These are phyloP conservation scores for Stenotaenia linearis DNA, from an alignment of 2,888 invertebrate genomes.

Conservation along the genomic window DNA sequence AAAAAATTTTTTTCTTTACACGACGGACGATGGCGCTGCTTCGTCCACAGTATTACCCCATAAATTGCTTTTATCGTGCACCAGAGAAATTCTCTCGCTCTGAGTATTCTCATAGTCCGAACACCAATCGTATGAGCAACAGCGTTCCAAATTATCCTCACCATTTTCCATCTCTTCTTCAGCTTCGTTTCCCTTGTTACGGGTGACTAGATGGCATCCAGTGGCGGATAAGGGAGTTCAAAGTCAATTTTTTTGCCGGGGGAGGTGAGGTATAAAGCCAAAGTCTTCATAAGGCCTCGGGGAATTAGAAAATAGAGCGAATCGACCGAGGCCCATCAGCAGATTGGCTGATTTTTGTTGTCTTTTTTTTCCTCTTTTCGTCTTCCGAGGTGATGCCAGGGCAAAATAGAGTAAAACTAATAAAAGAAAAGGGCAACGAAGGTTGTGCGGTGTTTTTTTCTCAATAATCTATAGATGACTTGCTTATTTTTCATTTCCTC, in stretches of 20 bases:
- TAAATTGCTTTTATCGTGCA: constrained; percentile 14
- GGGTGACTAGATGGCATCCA: constrained; percentile 20
- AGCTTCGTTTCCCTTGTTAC: not conserved
- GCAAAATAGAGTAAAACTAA: not conserved
- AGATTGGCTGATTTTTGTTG: not conserved
- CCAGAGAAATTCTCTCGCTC: constrained; percentile 19
- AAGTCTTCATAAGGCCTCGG: not conserved
- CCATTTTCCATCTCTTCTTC: constrained; percentile 16
- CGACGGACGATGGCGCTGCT: constrained; percentile 10
- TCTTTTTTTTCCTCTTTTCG: not conserved
- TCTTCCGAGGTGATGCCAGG: no score
- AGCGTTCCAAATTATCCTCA: constrained; percentile 19
- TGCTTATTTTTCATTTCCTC: constrained; percentile 19
- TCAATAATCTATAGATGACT: not conserved
- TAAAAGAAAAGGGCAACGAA: not conserved
- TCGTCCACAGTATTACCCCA: constrained; percentile 12
- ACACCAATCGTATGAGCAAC: constrained; percentile 17
- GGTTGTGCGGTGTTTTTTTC: not conserved
- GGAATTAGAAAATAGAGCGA: not conserved
- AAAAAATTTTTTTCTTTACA: not conserved
- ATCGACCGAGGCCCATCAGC: not conserved
- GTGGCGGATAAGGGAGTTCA: not conserved
- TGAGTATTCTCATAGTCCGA: not conserved
- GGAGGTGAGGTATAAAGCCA: no score
- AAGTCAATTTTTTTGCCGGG: not conserved